phyloP scores from a whole-genome alignment of 2,888 invertebrate genomes.

The Nematopogon swammerdamellus region DNA sequence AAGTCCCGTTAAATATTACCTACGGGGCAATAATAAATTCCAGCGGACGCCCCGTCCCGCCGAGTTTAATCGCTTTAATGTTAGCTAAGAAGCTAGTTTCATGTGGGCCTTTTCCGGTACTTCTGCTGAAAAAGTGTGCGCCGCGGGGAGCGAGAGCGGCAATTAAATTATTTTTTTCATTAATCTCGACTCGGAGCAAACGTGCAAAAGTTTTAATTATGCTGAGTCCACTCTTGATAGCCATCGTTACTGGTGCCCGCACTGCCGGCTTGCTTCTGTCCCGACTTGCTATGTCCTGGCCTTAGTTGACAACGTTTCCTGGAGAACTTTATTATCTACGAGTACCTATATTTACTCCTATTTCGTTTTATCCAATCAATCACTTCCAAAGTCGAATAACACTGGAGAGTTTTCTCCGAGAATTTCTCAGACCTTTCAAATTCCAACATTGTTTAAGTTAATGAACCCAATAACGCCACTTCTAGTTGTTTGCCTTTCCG shows the following conservation, averaged over 20 bases:
- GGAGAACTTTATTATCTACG: too few species aligned
- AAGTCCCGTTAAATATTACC: slow-evolving; percentile 11
- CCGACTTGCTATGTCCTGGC: too few species aligned
- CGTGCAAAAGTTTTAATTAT: background rate
- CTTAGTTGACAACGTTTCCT: too few species aligned
- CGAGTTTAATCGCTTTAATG: slow-evolving; percentile 11
- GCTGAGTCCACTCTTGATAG: background rate
- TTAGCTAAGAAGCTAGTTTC: slow-evolving; percentile 8
- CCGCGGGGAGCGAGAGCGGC: slow-evolving; percentile 3
- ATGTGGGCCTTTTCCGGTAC: slow-evolving; percentile 6
- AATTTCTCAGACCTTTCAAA: too few species aligned
- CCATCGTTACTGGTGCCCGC: background rate
- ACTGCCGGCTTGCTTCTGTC: too few species aligned
- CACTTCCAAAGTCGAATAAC: too few species aligned
- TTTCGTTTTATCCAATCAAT: too few species aligned
- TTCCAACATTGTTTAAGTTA: too few species aligned
- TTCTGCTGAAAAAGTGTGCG: slow-evolving; percentile 1
- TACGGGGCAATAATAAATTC: slow-evolving; percentile 9
- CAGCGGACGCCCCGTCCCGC: slow-evolving; percentile 6
- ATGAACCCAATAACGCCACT: too few species aligned
- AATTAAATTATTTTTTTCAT: slow-evolving; percentile 4
- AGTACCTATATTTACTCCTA: too few species aligned
- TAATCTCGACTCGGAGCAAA: background rate
- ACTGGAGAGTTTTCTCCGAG: too few species aligned
- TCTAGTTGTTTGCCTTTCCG: too few species aligned